Conservation (phyloP, 1,140 invertebrate species). For the Sitophilus oryzae region DNA sequence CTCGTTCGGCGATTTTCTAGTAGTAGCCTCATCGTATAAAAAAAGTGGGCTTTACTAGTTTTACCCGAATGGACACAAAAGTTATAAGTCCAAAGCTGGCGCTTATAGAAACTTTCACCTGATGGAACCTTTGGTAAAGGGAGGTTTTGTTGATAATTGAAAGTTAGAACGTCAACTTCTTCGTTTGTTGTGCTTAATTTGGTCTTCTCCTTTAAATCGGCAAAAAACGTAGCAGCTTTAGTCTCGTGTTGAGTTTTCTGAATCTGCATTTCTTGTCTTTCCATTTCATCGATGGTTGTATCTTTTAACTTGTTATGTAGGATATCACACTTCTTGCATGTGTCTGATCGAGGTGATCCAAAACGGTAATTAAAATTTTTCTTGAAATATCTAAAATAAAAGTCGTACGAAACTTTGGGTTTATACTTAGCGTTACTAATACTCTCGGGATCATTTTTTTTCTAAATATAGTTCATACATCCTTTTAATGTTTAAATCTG, state of each 20-base stretch:
- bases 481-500: neutral
- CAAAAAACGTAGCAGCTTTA: neutral
- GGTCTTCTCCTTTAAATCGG: neutral
- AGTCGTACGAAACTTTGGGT: neutral
- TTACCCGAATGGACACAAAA: too few species aligned
- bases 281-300: constrained; percentile 3
- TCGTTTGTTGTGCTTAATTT: neutral
- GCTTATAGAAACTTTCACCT: too few species aligned
- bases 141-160: too few species aligned
- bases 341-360: constrained; percentile 8
- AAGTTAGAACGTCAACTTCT: too few species aligned
- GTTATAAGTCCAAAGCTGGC: too few species aligned
- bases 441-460: constrained; percentile 2
- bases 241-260: constrained; percentile 6
- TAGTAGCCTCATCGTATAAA: too few species aligned
- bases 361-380: too few species aligned
- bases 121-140: too few species aligned
- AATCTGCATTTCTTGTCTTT: constrained; percentile 4
- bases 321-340: constrained; percentile 2
- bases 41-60: too few species aligned
- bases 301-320: constrained; percentile 11
- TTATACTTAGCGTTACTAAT: neutral
- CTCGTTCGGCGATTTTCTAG: too few species aligned
- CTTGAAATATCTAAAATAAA: constrained; percentile 8
- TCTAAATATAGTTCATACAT: neutral